Evolutionary conservation across 1,140 invertebrate genomes (phyloP), one percentile per base, ranked within the genome.

Genomic region (Carposina sasakii): DNA sequence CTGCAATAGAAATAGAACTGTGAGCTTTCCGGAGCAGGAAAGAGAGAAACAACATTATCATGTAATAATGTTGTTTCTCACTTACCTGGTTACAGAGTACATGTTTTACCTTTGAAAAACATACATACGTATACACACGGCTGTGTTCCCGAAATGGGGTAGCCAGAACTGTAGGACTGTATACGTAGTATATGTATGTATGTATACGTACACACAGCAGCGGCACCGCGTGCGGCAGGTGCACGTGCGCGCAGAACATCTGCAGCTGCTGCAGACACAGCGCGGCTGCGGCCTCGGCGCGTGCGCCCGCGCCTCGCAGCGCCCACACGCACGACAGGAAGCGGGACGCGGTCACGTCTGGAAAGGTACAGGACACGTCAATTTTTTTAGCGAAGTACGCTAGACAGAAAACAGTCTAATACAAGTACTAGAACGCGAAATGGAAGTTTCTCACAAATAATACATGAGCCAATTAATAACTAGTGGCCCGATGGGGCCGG

Each of bases 201-300:
- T 3, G 10, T 40, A 15, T 48, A 91, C 94, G 91, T 87, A 96
- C 96, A 85, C 96, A 98, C 50, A 99, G 87, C 45, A 94, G 94
- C 23, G 97, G 96, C 52, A 99, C 96, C 2, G 99, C 87, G 4
- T 93, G 92, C 49, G 94, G 93, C 49, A 99, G 86, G 84, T 99
- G 97, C 37, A 99, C 93, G 75, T 98, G 95, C 60, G 96, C 52
- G 97, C 97, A n/a, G 87, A 99, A 99, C 76, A 99, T 88, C 87
- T 99, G 98, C 43, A 99, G 87, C 70, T 99, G 96, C 75, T 99
- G 98, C 28, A 99, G 89, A 75, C 97, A 99, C 20, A 94, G 92
- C 9, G 97, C 95, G 6, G 98, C 97, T 85, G 99, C 98, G 0
- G 97, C 95, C 83, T 98, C 94, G 1, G 99, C 96, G 13, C 96